A percentile compares a stretch with the other conserved stretches of the same genome.
These are phyloP conservation scores for Stenurella melanura DNA, from an alignment of 2,888 invertebrate species.

Conservation along the genomic window DNA sequence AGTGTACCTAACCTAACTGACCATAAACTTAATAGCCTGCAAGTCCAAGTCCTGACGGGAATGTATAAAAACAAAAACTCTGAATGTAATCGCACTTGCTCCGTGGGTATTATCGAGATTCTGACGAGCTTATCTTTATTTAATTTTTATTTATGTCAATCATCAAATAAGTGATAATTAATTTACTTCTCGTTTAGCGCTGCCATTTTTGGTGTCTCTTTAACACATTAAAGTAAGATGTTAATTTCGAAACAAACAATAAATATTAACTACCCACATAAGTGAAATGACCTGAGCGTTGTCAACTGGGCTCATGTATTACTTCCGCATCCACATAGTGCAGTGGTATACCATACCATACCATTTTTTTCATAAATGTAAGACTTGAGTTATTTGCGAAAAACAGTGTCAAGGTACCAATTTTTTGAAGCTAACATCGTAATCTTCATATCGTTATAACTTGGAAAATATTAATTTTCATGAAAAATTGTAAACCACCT, in stretches of 20 bases:
- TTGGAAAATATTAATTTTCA: too few species aligned
- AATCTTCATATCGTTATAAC: too few species aligned
- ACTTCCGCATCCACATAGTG: too few species aligned
- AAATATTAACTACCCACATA: not conserved
- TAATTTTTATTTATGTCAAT: constrained; percentile 18
- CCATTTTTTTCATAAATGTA: too few species aligned
- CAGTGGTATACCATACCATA: too few species aligned
- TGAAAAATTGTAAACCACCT: too few species aligned
- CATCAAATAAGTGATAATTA: constrained; percentile 18
- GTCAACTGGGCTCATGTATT: too few species aligned
- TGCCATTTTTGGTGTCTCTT: too few species aligned
- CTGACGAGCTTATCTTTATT: constrained; percentile 20
- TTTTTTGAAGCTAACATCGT: too few species aligned
- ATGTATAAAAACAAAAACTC: constrained; percentile 24
- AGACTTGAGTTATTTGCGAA: too few species aligned
- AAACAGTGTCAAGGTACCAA: too few species aligned
- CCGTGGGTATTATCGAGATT: constrained; percentile 16
- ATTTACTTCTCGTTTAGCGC: not conserved
- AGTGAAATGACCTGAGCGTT: too few species aligned
- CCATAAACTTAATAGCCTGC: constrained; percentile 35
- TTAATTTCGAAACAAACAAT: not conserved
- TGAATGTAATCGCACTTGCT: constrained; percentile 27
- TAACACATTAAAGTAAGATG: not conserved
- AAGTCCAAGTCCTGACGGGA: constrained; percentile 21
- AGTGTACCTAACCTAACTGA: constrained; percentile 40